These are phyloP conservation scores for Dermochelys coriacea DNA, from an alignment of 2,797 vertebrate species.

Conservation along the genomic window DNA sequence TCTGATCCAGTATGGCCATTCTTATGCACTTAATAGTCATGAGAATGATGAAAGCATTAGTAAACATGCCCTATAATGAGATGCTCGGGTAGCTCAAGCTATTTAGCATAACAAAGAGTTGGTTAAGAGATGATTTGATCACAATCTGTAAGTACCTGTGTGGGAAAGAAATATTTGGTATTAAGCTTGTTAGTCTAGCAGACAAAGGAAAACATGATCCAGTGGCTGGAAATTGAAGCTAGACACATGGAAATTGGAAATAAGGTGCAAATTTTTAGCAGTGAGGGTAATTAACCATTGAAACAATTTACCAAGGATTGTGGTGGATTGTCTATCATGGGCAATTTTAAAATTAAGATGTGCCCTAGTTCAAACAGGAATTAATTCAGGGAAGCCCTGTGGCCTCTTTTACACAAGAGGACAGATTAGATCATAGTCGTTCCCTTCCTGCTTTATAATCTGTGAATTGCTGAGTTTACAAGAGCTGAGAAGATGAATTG, in stretches of 20 bases:
- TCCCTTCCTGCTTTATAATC: not conserved
- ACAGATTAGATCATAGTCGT: not conserved
- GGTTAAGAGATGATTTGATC: too few relatives aligned
- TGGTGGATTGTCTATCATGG: not conserved
- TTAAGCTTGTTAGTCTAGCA: not conserved
- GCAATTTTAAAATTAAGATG: not conserved
- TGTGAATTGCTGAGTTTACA: not conserved
- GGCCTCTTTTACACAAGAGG: not conserved
- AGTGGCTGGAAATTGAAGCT: too few relatives aligned
- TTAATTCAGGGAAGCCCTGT: too few relatives aligned
- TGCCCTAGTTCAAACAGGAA: not conserved
- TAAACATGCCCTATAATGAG: too few relatives aligned
- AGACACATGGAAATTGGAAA: too few relatives aligned
- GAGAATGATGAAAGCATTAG: too few relatives aligned
- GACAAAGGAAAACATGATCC: too few relatives aligned
- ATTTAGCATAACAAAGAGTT: not conserved
- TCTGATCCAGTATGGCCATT: too few relatives aligned
- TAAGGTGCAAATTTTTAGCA: not conserved
- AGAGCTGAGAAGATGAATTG: fast-evolving
- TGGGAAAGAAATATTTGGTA: not conserved
- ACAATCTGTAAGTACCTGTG: too few relatives aligned
- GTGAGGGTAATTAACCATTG: not conserved
- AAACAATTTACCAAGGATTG: not conserved
- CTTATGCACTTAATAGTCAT: not conserved
- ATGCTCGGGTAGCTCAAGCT: too few relatives aligned